Evolutionary conservation across 2,797 vertebrate genomes (phyloP), one percentile per base, ranked within the genome.

Genomic region (Monodelphis domestica): DNA sequence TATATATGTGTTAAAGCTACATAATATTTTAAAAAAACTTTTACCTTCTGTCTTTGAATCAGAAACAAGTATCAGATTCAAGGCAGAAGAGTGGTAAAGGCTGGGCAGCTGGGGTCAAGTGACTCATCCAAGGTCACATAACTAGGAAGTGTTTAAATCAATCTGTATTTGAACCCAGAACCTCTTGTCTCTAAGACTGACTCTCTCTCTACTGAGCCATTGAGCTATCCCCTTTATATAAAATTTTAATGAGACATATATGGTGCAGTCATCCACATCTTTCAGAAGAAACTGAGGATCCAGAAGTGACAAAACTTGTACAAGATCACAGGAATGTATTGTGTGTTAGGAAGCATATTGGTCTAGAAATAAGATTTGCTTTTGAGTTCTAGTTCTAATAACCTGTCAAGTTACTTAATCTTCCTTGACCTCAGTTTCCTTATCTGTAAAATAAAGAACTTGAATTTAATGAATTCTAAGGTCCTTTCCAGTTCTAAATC

Each of bases 231-330:
- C n/a, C n/a, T n/a, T n/a, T 26, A 92, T 89, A 78, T 95, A 94
- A 95, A 45, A 89, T 95, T 89, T 96, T 93, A 91, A 88, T 94
- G 93, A 94, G 93, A 91, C 93, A 92, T 88, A 2, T 92, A 88
- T 54, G 9, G 53, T 55, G 91, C 45, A 88, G 88, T 50, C 89
- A 95, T 89, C n/a, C 94, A 90, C 94, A 94, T 96, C 90, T 95
- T 96, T 97, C 38, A 50, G 38, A 84, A 97, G 97, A 89, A 59
- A 95, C 88, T 89, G 94, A 96, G 91, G 95, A 94, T 97, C 53
- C 90, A 91, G 28, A 93, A 91, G 87, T 93, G 92, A 92, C 78
- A 94, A 38, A 92, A 92, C 89, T 92, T 94, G 92, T 92, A 94
- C 87, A 93, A 96, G 91, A 94, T 59, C 84, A 91, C 54, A 95